Conservation (phyloP, 2,888 invertebrate genomes). For the Acanthosepion esculentum region DNA sequence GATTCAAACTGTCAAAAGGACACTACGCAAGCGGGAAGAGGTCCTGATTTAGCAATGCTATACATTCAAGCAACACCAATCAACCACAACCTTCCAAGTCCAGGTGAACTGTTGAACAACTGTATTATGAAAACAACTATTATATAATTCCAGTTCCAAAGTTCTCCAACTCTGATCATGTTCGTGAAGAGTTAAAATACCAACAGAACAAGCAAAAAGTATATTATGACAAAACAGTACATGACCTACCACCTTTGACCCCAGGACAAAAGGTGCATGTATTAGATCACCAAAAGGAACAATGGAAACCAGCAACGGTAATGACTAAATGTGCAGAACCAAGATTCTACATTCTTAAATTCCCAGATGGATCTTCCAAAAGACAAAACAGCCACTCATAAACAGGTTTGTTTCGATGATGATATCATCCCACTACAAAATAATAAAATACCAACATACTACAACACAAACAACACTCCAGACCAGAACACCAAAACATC, state of each 20-base stretch:
- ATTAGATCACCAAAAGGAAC: too few species aligned
- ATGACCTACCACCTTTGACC: background rate
- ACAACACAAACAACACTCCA: too few species aligned
- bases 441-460: too few species aligned
- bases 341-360: too few species aligned
- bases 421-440: too few species aligned
- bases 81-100: background rate
- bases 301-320: too few species aligned
- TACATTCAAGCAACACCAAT: slow-evolving; percentile 24
- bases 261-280: too few species aligned
- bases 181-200: background rate
- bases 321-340: too few species aligned
- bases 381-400: too few species aligned
- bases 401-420: too few species aligned
- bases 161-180: background rate
- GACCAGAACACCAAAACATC: too few species aligned
- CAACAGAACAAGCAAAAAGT: background rate
- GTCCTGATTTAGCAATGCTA: slow-evolving; percentile 1
- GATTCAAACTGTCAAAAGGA: slow-evolving; percentile 40
- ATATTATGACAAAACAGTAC: background rate
- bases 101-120: slow-evolving; percentile 48
- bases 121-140: slow-evolving; percentile 24
- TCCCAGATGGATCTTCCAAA: too few species aligned
- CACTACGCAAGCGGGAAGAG: background rate
- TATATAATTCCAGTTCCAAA: background rate